Conservation (phyloP, 2,888 invertebrate genomes). For the Eilema depressum region DNA sequence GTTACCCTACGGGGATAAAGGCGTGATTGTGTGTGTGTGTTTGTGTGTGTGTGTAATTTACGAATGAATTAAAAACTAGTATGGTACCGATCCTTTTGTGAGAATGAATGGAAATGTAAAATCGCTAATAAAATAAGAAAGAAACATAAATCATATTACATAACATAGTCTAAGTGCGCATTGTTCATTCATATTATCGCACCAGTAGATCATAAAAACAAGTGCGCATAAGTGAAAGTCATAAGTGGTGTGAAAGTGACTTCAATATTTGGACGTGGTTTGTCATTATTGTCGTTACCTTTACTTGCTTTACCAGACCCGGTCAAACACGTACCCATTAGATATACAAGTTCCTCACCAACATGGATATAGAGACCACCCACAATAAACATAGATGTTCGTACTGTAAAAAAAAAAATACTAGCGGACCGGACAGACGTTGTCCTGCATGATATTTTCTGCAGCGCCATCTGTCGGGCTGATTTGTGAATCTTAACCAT, state of each 20-base stretch:
- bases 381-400: not conserved
- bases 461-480: too few species aligned
- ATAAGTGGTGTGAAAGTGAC: slow-evolving; percentile 61
- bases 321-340: not conserved
- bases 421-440: too few species aligned
- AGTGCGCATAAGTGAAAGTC: slow-evolving; percentile 65
- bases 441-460: too few species aligned
- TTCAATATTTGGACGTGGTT: slow-evolving; percentile 52
- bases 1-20: too few species aligned
- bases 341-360: not conserved
- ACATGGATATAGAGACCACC: not conserved
- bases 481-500: too few species aligned
- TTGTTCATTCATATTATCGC: slow-evolving; percentile 39
- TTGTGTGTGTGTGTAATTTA: too few species aligned
- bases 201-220: slow-evolving; percentile 47
- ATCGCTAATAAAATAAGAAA: not conserved
- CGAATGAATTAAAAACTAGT: too few species aligned
- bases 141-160: slow-evolving; percentile 11
- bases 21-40: too few species aligned
- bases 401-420: too few species aligned
- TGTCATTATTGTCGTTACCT: slow-evolving; percentile 3
- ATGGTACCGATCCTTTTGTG: too few species aligned
- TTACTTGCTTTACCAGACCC: not conserved
- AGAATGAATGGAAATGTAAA: not conserved
- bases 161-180: slow-evolving; percentile 22